Evolutionary conservation across 2,797 vertebrate genomes (phyloP), one percentile per base, ranked within the genome.

Genomic region (Remorina albescens): DNA sequence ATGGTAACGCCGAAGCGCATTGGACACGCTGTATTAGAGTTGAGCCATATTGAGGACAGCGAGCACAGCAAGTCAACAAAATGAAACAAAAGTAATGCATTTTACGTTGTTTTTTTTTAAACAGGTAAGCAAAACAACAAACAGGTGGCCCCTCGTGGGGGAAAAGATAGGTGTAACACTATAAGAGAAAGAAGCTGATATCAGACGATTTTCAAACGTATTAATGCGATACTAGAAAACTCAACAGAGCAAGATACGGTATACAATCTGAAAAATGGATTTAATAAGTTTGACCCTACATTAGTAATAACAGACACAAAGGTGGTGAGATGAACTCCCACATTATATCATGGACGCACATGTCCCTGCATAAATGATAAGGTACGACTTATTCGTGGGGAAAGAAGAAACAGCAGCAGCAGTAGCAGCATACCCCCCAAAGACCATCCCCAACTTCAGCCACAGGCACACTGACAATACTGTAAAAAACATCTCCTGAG

Each of bases 1-100:
- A 94, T 93, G 91, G 92, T 86, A 94, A 93, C 90, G 79, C 69
- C 2, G 83, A 83, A 85, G 86, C 87, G 84, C 84, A 65, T 50
- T 69, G 74, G 81, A 83, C 86, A 82, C 65, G 79, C 73, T 61
- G 76, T 51, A 82, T 82, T 72, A 80, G 34, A 77, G 67, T 42
- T 67, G 67, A 74, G 16, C 59, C 44, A 60, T 25, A 72, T 28
- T 66, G 50, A n/a, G 59, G 18, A 28, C 49, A 83, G 54, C 49
- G 4, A 37, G 25, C n/a, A 53, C 11, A 54, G 34, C 46, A 18
- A 23, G 37, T 56, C 37, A 82, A 73, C 57, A 58, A 75, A 32
- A 55, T 8, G 1, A 23, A 2, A 6, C 7, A 3, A 2, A 62
- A 32, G n/a, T n/a, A 21, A n/a, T 44, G 15, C 3, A 39, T 10